A percentile compares a stretch with the other conserved stretches of the same genome.
These are phyloP conservation scores for Abramis brama DNA, from an alignment of 2,113 vertebrate species.

Conservation along the genomic window DNA sequence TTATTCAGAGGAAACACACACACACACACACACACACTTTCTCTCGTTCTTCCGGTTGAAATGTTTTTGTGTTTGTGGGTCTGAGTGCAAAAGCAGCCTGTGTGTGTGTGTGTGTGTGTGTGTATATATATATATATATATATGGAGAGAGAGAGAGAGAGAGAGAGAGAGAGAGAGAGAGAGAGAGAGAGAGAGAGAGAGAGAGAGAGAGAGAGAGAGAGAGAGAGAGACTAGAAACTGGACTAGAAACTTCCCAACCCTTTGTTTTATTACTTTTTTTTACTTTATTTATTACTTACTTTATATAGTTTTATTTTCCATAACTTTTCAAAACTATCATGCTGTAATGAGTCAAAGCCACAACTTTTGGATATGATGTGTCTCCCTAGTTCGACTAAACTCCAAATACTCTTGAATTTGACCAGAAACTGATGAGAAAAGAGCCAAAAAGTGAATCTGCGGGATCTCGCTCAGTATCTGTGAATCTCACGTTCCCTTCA, in stretches of 20 bases:
- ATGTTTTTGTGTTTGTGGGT: not conserved
- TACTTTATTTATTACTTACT: not conserved
- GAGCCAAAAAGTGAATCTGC: not conserved
- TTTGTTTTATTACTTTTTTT: no score
- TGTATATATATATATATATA: no score
- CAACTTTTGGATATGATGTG: not conserved
- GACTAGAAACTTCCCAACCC: not conserved
- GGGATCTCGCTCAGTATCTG: not conserved
- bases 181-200: no score
- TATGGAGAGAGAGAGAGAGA: no score
- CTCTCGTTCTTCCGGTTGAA: not conserved
- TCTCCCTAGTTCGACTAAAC: not conserved
- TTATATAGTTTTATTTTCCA: not conserved
- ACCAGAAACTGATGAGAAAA: not conserved
- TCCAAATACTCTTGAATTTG: not conserved
- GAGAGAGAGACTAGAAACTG: not conserved
- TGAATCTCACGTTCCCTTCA: not conserved
- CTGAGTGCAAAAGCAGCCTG: not conserved
- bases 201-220: no score
- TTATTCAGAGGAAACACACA: not conserved
- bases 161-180: no score
- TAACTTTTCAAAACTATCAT: not conserved
- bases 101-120: no score
- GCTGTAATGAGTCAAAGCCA: not conserved
- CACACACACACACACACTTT: not conserved